Base-by-base conservation (phyloP, 2,797 vertebrate species). In the Gobionotothen gibberifrons region DNA sequence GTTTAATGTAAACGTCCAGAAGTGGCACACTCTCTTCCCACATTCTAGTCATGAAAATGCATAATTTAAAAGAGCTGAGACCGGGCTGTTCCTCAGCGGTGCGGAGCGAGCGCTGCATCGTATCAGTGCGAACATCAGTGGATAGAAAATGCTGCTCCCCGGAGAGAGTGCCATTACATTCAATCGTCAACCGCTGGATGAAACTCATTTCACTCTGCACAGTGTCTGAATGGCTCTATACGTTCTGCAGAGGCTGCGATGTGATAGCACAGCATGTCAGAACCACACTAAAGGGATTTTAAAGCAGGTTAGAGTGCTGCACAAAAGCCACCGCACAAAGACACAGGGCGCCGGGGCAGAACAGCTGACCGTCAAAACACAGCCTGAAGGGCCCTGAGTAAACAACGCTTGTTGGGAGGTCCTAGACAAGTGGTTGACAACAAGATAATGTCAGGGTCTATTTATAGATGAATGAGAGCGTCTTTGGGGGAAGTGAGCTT, bases 141-240 rank as follows among this genome's bases (percentile, higher is more conserved):
- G 86, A 79, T 68, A 72, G 85, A 85, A 88, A 86, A 79, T 82
- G 72, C 66, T 11, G 75, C 82, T 85, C 88, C 87, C 89, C 6
- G 49, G 85, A 85, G 89, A 85, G 85, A 77, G 69, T 53, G 84
- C 83, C 85, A 82, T 91, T 88, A 87, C 88, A 89, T 89, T 91
- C 89, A 87, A 87, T 86, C 78, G 83, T 72, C 82, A 65, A 68
- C 78, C 61, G 59, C 83, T 73, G 79, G 80, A 88, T 88, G 63
- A 85, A 87, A 87, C 81, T 86, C 89, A 84, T 89, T 89, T 64
- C 79, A 19, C 84, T 75, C 67, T 21, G 84, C 76, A 19, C 78
- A 53, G 73, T 46, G 81, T 79, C 83, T 85, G 81, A 77, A 80
- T 72, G 87, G 82, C 77, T 90, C 83, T 51, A 54, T 85, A 59